Evolutionary conservation across 1,140 invertebrate genomes (phyloP).

Genomic region (Stegodyphus dumicola): DNA sequence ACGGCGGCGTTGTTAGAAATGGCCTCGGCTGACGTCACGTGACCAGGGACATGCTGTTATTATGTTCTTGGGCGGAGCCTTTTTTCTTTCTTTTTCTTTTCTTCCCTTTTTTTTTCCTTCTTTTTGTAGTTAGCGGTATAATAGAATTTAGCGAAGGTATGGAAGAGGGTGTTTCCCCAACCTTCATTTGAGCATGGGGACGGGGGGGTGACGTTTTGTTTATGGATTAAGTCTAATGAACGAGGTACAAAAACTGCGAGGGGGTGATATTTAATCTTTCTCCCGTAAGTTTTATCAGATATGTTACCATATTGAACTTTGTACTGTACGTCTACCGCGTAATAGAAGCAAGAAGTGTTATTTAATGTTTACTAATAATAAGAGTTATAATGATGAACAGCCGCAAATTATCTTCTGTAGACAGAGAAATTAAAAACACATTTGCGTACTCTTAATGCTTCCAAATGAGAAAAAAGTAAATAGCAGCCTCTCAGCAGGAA

Average conservation of each 20-base stretch:
- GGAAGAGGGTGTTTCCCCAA: conserved; percentile 6
- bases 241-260: not conserved
- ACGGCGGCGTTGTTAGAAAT: conserved; percentile 38
- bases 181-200: not conserved
- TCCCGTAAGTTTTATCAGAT: too few species aligned
- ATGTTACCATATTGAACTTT: too few species aligned
- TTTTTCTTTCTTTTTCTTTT: not conserved
- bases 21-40: conserved; percentile 47
- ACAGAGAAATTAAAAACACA: too few species aligned
- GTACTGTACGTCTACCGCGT: too few species aligned
- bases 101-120: not conserved
- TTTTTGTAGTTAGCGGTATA: conserved; percentile 53
- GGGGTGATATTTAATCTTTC: too few species aligned
- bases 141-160: conserved; percentile 49
- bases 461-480: too few species aligned
- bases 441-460: too few species aligned
- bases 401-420: too few species aligned
- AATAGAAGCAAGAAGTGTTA: too few species aligned
- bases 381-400: too few species aligned
- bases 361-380: too few species aligned
- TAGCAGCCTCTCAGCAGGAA: too few species aligned
- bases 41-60: conserved; percentile 57
- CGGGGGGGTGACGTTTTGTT: conserved; percentile 13
- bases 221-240: conserved; percentile 39
- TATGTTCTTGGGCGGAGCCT: conserved; percentile 55